phyloP scores from a whole-genome alignment of 30 jellyfish, hydroid and myxozoan genomes.

The Clytia hemisphaerica region DNA sequence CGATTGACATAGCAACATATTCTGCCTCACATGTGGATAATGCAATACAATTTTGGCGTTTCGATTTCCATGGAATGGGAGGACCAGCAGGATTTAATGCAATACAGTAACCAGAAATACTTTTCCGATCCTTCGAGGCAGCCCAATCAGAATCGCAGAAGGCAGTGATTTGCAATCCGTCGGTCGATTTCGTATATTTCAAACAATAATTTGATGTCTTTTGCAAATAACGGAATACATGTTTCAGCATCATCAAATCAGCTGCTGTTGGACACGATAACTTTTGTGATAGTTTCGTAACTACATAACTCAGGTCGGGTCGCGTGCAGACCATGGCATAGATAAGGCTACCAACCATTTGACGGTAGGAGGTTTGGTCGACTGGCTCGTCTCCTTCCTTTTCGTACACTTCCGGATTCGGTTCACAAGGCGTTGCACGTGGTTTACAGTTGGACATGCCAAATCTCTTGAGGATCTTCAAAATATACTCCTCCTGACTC shows the following conservation, averaged over 20 bases:
- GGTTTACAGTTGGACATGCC: constrained; percentile 50
- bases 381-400: neutral
- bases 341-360: constrained; percentile 37
- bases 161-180: too few relatives aligned
- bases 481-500: constrained; percentile 7
- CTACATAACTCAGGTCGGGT: constrained; percentile 31
- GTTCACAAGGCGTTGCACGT: constrained; percentile 49
- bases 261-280: constrained; percentile 10
- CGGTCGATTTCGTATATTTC: too few relatives aligned
- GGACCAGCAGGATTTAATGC: too few relatives aligned
- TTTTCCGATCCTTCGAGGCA: neutral
- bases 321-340: constrained; percentile 42
- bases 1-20: too few relatives aligned
- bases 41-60: too few relatives aligned
- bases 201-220: too few relatives aligned
- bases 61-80: too few relatives aligned
- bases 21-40: too few relatives aligned
- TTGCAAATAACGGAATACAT: too few relatives aligned
- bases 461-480: constrained; percentile 10
- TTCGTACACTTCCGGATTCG: neutral
- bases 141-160: constrained; percentile 30
- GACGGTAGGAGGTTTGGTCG: constrained; percentile 10
- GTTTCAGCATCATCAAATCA: constrained; percentile 25
- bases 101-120: too few relatives aligned
- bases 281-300: constrained; percentile 34